phyloP scores from a whole-genome alignment of 2,797 vertebrate genomes.

The Crenuchus spilurus region DNA sequence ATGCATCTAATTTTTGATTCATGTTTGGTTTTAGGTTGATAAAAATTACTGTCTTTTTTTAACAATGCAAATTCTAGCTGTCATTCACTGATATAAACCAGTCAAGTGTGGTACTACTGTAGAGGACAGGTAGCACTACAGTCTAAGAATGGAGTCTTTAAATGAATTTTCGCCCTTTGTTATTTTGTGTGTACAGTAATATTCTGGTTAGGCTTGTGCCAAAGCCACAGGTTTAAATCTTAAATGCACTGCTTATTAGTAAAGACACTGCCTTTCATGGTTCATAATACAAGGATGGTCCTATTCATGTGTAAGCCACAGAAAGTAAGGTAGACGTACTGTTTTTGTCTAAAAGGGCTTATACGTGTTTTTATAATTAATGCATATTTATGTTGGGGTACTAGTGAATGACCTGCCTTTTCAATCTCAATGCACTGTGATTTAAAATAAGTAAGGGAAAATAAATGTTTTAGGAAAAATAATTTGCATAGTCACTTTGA shows the following conservation, averaged over 20 bases:
- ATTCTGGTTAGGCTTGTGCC: background rate
- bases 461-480: conserved; percentile 30
- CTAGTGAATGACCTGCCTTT: conserved; percentile 52
- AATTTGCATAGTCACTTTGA: conserved; percentile 13
- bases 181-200: too few relatives aligned
- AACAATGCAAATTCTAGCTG: too few relatives aligned
- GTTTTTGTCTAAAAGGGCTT: conserved; percentile 46
- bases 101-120: background rate
- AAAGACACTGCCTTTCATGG: background rate
- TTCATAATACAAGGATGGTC: background rate
- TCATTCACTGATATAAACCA: background rate
- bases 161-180: background rate
- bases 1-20: background rate
- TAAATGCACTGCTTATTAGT: conserved; percentile 8
- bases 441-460: conserved; percentile 30
- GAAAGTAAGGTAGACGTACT: background rate
- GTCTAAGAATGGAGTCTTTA: background rate
- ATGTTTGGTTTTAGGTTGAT: background rate
- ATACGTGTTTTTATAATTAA: conserved; percentile 34
- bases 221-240: conserved; percentile 11
- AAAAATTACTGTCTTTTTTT: background rate
- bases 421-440: conserved; percentile 56
- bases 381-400: conserved; percentile 44
- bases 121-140: background rate
- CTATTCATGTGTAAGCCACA: conserved; percentile 8